These are phyloP conservation scores for Temnothorax unifasciatus DNA, from an alignment of 2,888 invertebrate genomes.

Conservation along the genomic window DNA sequence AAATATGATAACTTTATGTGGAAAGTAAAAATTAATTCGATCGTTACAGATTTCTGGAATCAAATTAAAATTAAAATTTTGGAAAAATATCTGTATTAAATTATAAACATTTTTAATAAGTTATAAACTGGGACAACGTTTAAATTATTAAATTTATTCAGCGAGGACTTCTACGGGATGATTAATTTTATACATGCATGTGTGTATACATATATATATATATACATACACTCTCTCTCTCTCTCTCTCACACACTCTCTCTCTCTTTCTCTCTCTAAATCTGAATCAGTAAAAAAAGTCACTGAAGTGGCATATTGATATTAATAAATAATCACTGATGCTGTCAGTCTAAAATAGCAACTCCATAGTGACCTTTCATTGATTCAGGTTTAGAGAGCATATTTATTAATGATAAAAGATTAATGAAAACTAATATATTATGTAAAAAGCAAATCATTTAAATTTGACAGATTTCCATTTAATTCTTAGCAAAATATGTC, in stretches of 20 bases:
- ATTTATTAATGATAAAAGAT: background rate
- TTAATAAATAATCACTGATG: too few relatives aligned
- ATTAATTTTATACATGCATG: background rate
- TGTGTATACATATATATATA: background rate
- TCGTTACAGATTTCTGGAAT: background rate
- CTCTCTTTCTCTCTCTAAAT: too few relatives aligned
- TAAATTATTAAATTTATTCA: conserved; percentile 1
- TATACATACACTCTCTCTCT: background rate
- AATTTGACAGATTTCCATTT: background rate
- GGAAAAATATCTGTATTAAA: background rate
- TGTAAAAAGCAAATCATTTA: background rate
- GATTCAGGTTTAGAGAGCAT: too few relatives aligned
- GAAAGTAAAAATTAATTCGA: background rate
- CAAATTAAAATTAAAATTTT: background rate
- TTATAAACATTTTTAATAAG: background rate
- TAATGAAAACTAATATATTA: background rate
- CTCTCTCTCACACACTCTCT: too few relatives aligned
- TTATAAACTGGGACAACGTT: background rate
- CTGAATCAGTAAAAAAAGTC: too few relatives aligned
- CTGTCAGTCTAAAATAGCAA: too few relatives aligned
- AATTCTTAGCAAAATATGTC: background rate
- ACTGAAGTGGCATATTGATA: too few relatives aligned
- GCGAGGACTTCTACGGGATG: background rate
- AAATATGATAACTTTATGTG: background rate
- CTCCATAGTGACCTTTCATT: too few relatives aligned